Base-by-base conservation (phyloP, 2,888 invertebrate genomes). In the Lasioglossum lativentre region DNA sequence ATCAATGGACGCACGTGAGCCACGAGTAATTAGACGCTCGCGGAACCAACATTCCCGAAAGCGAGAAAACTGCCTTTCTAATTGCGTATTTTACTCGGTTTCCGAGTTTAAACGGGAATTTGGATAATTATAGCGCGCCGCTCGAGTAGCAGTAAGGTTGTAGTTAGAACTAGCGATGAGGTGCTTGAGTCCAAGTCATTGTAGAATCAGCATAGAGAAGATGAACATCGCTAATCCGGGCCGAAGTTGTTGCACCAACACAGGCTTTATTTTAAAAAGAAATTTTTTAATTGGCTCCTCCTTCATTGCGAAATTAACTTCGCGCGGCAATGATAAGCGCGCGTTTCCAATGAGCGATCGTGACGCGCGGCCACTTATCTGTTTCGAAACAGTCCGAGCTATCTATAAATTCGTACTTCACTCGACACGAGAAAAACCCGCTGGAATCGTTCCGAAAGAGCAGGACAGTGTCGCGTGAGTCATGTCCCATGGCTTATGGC, bases 401-500 rank as follows among this genome's bases (percentile, higher is more conserved):
- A 84, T 84, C 78, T 84, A 30, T 63, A 63, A 78, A 27, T 19
- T 63, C 56, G 70, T 63, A 71, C 10, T 70, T 63, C 70, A 52
- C 63, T 63, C 63, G 52, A 77, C 27, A 19, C 68, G 84, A 77
- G 56, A 80, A 84, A 80, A 86, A 79, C 38, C 45, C 56, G 52
- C 23, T 71, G 59, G 56, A 34, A 70, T 71, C 19, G 38, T 45
- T 77, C 70, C 78, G 82, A 86, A 89, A 85, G 86, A 86, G 74
- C 80, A 82, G 73, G 85, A 80, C 77, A 78, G 75, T 82, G 87
- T 89, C 86, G 90, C 82, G 84, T 94, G 94, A 94, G 89, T 94
- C 94, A 94, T 89, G 87, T 92, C 88, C 87, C 90, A 88, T 90
- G 90, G 89, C 90, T 91, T 92, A 88, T 90, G 90, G 89, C 90